phyloP scores from a whole-genome alignment of 2,888 invertebrate species.

The Tachina fera region DNA sequence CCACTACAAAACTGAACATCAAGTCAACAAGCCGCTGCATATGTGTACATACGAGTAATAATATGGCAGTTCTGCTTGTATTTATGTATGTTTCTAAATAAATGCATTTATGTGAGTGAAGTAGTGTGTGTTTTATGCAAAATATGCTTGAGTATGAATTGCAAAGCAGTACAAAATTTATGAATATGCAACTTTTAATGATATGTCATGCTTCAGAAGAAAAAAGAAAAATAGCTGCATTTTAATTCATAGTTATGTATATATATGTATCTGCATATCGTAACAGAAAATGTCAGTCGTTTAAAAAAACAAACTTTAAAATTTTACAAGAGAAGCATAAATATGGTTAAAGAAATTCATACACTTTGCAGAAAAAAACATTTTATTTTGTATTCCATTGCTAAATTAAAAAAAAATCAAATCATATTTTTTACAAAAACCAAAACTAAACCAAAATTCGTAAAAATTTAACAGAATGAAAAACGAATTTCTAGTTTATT shows the following conservation, averaged over 20 bases:
- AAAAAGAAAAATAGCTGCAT: constrained; percentile 24
- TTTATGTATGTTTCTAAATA: constrained; percentile 9
- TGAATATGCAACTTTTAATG: constrained; percentile 70
- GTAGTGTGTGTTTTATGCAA: constrained; percentile 11
- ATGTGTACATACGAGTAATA: not conserved
- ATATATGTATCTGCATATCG: not conserved
- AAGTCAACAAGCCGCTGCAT: constrained; percentile 39
- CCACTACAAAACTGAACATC: constrained; percentile 50
- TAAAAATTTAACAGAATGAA: no score
- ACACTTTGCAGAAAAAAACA: no score
- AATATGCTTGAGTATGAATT: constrained; percentile 36
- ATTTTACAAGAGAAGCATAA: no score
- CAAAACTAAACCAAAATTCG: no score
- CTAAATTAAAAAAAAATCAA: no score
- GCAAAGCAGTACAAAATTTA: constrained; percentile 62
- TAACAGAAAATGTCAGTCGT: not conserved
- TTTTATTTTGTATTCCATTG: no score
- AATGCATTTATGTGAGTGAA: not conserved
- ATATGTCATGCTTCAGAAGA: constrained; percentile 53
- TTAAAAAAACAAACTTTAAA: no score
- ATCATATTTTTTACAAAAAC: no score
- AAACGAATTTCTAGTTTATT: no score
- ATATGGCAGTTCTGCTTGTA: constrained; percentile 14
- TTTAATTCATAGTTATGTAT: not conserved
- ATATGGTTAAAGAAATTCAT: no score